Conservation (phyloP, 2,888 invertebrate genomes). For the Aquatica leii region DNA sequence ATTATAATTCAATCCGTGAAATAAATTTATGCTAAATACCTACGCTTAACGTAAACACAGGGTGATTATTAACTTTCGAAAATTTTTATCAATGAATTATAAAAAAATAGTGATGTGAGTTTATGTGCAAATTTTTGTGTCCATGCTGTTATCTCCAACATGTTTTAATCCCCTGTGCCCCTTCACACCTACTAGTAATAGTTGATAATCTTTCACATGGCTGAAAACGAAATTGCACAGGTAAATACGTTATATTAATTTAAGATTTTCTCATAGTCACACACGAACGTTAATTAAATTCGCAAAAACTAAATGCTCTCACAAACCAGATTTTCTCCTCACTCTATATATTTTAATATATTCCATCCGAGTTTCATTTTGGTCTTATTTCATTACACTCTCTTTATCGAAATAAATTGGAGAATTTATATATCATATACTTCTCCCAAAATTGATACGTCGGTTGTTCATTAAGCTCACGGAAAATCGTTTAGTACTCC, state of each 20-base stretch:
- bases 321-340: too few relatives aligned
- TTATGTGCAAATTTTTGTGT: conserved; percentile 31
- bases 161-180: conserved; percentile 61
- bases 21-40: conserved; percentile 3
- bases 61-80: neutral
- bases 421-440: too few relatives aligned
- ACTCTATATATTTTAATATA: too few relatives aligned
- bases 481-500: too few relatives aligned
- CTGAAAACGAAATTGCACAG: conserved; percentile 67
- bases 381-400: too few relatives aligned
- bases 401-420: too few relatives aligned
- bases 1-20: conserved; percentile 8
- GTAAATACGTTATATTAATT: conserved; percentile 51
- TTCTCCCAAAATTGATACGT: too few relatives aligned
- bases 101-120: conserved; percentile 28
- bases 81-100: conserved; percentile 9
- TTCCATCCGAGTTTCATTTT: too few relatives aligned
- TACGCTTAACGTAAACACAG: neutral
- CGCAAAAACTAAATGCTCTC: too few relatives aligned
- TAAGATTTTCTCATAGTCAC: too few relatives aligned
- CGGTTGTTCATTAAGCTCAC: too few relatives aligned
- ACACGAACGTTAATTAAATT: conserved; percentile 1
- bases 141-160: conserved; percentile 30
- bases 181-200: conserved; percentile 55
- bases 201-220: conserved; percentile 55